Percentiles rank a stretch among this genome's conserved stretches.
phyloP scores from a whole-genome alignment of 2,888 invertebrate genomes.

The Dynastes tityus region DNA sequence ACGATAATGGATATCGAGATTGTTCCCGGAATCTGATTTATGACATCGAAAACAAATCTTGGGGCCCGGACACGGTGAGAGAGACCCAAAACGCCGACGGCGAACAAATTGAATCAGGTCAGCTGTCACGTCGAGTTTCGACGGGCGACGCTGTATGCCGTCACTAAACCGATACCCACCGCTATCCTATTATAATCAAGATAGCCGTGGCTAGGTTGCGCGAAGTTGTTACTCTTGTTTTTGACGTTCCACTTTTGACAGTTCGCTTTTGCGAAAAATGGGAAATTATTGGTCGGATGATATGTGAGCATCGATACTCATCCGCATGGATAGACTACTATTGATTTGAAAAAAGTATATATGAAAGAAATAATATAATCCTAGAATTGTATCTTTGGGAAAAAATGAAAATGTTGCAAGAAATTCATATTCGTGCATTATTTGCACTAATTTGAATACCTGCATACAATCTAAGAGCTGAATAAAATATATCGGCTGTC shows the following conservation, averaged over 20 bases:
- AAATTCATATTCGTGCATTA: too few relatives aligned
- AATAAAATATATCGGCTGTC: too few relatives aligned
- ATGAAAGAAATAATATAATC: too few relatives aligned
- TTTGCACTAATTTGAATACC: too few relatives aligned
- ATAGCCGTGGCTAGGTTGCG: slow-evolving; percentile 56
- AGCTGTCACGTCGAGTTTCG: slow-evolving; percentile 65
- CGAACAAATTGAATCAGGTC: slow-evolving; percentile 69
- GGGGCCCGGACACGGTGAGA: slow-evolving; percentile 59
- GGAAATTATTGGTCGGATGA: neutral
- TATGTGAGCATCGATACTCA: neutral
- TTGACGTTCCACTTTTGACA: slow-evolving; percentile 5
- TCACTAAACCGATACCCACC: slow-evolving; percentile 42
- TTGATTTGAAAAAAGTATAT: neutral
- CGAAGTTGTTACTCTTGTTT: slow-evolving; percentile 38
- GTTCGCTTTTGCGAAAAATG: neutral
- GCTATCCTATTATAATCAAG: slow-evolving; percentile 44
- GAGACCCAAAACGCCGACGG: slow-evolving; percentile 35
- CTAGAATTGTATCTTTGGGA: too few relatives aligned
- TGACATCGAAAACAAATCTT: slow-evolving; percentile 70
- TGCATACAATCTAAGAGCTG: too few relatives aligned
- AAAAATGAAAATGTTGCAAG: too few relatives aligned
- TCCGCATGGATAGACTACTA: neutral
- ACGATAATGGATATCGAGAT: slow-evolving; percentile 71
- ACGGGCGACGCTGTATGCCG: slow-evolving; percentile 50
- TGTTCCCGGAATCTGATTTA: slow-evolving; percentile 70